These are phyloP conservation scores for Ganaspis sp. DNA, from an alignment of 1,140 invertebrate genomes.

Conservation along the genomic window DNA sequence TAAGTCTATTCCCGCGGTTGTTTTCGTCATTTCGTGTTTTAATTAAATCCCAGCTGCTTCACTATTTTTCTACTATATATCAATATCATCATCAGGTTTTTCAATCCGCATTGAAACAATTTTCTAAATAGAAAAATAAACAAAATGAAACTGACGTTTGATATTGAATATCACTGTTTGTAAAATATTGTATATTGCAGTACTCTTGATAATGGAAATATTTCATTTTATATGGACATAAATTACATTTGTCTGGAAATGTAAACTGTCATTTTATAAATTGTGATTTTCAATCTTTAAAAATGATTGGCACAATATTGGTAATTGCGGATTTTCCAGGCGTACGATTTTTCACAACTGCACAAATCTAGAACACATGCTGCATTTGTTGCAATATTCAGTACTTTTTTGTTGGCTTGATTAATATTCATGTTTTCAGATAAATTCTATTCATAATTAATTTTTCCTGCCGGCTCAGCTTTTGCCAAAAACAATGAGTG, in stretches of 20 bases:
- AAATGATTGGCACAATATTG: background rate
- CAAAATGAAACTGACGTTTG: background rate
- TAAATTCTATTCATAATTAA: constrained; percentile 3
- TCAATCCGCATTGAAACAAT: background rate
- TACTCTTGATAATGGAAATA: background rate
- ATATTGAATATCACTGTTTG: background rate
- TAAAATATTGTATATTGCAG: background rate
- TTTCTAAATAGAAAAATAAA: background rate
- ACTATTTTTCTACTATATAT: background rate
- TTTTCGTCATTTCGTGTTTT: background rate
- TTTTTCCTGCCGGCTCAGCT: background rate
- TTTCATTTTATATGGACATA: background rate
- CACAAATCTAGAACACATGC: background rate
- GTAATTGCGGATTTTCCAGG: background rate
- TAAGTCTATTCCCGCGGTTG: background rate
- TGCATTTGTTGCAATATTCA: constrained; percentile 9
- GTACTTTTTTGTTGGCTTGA: background rate
- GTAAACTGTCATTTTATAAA: background rate
- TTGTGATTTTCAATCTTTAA: background rate
- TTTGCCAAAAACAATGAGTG: background rate
- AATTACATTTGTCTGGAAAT: background rate
- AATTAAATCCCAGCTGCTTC: background rate
- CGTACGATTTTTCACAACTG: too few relatives aligned
- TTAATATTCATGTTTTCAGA: background rate
- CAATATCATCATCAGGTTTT: background rate